A percentile compares a stretch with the other conserved stretches of the same genome.
Evolutionary conservation across 2,113 vertebrate genomes (phyloP).

Genomic region (Antechinus stuartii): DNA sequence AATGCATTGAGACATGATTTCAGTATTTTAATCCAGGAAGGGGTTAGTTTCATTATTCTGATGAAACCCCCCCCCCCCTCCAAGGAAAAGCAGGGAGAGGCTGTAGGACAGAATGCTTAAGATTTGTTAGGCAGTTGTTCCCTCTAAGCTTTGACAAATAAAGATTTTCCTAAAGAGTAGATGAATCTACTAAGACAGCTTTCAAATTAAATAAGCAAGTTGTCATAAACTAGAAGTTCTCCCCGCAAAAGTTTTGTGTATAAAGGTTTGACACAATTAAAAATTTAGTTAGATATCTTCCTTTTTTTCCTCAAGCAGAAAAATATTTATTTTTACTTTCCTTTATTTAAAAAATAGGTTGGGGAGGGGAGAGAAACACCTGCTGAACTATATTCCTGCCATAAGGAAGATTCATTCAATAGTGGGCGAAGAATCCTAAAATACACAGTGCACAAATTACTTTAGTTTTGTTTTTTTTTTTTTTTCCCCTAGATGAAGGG

Average conservation of each 20-base stretch:
- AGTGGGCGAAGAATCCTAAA: constrained; percentile 47
- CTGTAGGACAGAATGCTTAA: not conserved
- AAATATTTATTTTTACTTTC: constrained; percentile 38
- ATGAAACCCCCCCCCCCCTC: not conserved
- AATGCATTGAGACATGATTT: not conserved
- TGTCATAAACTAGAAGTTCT: not conserved
- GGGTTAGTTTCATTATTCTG: not conserved
- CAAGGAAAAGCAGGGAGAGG: not conserved
- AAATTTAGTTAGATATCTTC: not conserved
- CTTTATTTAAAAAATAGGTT: constrained; percentile 10
- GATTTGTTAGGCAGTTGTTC: not conserved
- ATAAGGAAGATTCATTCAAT: constrained; percentile 8
- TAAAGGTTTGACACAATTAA: not conserved
- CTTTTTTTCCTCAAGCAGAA: not conserved
- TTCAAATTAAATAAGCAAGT: not conserved
- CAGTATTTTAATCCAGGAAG: not conserved
- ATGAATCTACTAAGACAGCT: not conserved
- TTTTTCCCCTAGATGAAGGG: constrained; percentile 23
- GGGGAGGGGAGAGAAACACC: not conserved
- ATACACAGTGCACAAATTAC: not conserved
- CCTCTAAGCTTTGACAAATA: not conserved
- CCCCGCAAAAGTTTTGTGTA: not conserved
- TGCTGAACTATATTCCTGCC: constrained; percentile 4
- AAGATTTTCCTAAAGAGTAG: not conserved
- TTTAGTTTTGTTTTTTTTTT: not conserved